Conservation (phyloP, 2,888 invertebrate species). For the Nomada ruficornis region DNA sequence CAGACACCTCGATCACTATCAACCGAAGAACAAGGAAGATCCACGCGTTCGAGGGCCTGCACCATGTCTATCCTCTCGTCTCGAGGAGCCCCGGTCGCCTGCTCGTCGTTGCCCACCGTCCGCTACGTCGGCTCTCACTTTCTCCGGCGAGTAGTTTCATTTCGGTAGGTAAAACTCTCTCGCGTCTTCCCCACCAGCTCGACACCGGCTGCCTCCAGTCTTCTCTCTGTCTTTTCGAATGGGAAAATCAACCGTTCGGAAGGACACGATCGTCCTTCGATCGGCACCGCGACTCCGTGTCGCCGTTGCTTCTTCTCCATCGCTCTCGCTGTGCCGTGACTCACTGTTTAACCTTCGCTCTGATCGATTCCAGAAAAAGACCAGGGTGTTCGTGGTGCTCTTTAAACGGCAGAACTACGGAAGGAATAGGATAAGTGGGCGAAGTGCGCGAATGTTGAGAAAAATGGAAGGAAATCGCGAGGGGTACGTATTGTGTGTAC, state of each 20-base stretch:
- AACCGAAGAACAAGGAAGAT: conserved; percentile 49
- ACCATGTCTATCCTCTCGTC: conserved; percentile 76
- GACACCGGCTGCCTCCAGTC: conserved; percentile 46
- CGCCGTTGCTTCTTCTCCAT: too few relatives aligned
- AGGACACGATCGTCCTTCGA: conserved; percentile 51
- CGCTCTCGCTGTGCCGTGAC: too few relatives aligned
- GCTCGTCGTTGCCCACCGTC: conserved; percentile 75
- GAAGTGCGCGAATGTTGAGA: too few relatives aligned
- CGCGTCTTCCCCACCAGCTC: conserved; percentile 67
- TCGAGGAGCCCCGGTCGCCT: conserved; percentile 75
- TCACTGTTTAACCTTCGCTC: too few relatives aligned
- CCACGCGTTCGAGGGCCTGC: conserved; percentile 71
- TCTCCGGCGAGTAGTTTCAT: conserved; percentile 83
- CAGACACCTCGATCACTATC: background rate
- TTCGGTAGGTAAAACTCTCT: conserved; percentile 83
- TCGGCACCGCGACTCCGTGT: background rate
- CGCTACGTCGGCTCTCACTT: conserved; percentile 82
- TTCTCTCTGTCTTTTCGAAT: conserved; percentile 43
- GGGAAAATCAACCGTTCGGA: conserved; percentile 49
- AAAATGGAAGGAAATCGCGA: too few relatives aligned
- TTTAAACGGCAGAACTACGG: too few relatives aligned
- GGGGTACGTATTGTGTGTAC: too few relatives aligned
- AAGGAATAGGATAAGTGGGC: too few relatives aligned
- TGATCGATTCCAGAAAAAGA: too few relatives aligned
- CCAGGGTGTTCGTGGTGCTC: too few relatives aligned